Evolutionary conservation across 2,797 vertebrate genomes (phyloP), one percentile per base, ranked within the genome.

Genomic region (Pipistrellus pygmaeus): DNA sequence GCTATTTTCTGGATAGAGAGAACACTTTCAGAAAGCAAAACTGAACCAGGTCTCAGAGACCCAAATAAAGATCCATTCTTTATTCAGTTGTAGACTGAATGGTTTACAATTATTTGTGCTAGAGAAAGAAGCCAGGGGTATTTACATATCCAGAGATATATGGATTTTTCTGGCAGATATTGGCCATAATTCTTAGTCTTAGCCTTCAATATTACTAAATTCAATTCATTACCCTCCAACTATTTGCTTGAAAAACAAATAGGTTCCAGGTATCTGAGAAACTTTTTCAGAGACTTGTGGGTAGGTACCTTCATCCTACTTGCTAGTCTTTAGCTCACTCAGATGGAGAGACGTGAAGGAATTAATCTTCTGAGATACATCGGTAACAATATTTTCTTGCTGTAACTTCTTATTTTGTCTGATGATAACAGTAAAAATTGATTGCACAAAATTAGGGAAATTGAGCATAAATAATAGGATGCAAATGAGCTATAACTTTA

Each of bases 401-500:
- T 68, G 13, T 32, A 91, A 83, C 53, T 87, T 87, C 55, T 86
- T 69, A 84, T 77, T 89, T 95, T 88, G 25, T 88, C 82, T 68
- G 32, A 53, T 75, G 13, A 72, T 84, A 90, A 60, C 44, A 76
- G 14, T 85, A 87, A 95, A 89, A 95, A 44, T 83, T 96, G 30
- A 89, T 90, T 93, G 71, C 7, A 62, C 8, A 91, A 93, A 93
- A 95, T 75, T 64, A 85, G 66, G 30, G 21, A 51, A 93, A 71
- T 84, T 30, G n/a, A 93, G 32, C 68, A 51, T 81, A 93, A 97
- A 86, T 90, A 84, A 93, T 81, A 83, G 72, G 27, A 90, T 51
- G 93, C 12, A 95, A 87, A 87, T 93, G 68, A 90, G 62, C 83
- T 88, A 15, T 82, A 64, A 90, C 55, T 87, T 85, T 55, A 27